Evolutionary conservation across 92 coral and sea anemone species (phyloP), one percentile per base, ranked within the genome.

Genomic region (Parazoanthus swiftii): DNA sequence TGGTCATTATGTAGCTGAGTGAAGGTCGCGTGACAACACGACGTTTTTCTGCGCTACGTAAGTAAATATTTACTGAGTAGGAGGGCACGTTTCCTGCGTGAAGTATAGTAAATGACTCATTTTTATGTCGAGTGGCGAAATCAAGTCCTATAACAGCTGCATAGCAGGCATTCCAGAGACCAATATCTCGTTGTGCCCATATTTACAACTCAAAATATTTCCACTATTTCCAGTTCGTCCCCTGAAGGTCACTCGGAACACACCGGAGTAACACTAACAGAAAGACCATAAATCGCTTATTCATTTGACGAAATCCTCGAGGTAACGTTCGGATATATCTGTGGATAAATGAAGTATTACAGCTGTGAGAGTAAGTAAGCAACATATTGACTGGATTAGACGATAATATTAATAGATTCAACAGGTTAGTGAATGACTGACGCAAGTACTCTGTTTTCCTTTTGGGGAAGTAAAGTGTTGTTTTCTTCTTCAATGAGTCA

Each of bases 141-240:
- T 79, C 65, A 38, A 79, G 33, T 79, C 14, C 29, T 11, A 51
- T 21, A 79, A 36, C 70, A 36, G 43, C 42, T 10, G 56, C 42
- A 51, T 79, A 79, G 13, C 43, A 63, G 10, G 43, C 83, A 79
- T 79, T 79, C 83, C 56, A 20, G 68, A 11, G 68, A 26, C 50
- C 36, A 79, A 26, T 50, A 25, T 79, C 83, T 29, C 68, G 56
- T 79, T 51, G 58, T 54, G 54, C 56, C 68, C 83, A 79, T 50
- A 23, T 77, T 50, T 54, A 50, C 83, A 23, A 79, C 67, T 79
- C 68, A 33, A 79, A 79, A 26, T 38, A 79, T 79, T 79, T 8
- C 43, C 66, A 25, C 63, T 79, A 6, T 50, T 36, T 51, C 42
- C 44, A 16, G 20, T 13, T 38, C 59, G 14, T 0, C 50, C 50